Conservation (phyloP, 1,140 invertebrate genomes). For the Sycophila sp. region DNA sequence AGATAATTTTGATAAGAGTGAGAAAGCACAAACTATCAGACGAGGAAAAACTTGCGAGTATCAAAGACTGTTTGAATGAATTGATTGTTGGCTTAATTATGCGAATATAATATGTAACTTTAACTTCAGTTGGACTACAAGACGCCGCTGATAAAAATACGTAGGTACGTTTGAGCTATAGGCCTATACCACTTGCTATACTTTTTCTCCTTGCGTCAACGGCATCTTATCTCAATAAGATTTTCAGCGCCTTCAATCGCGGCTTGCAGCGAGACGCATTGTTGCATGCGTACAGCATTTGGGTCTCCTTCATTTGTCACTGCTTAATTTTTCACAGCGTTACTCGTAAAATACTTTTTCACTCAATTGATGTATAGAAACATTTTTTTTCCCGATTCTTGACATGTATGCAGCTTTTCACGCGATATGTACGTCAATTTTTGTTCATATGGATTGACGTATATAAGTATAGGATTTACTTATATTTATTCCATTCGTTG, state of each 20-base stretch:
- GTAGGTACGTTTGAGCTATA: no score
- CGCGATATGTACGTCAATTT: background rate
- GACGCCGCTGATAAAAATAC: no score
- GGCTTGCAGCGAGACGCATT: background rate
- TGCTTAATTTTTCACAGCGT: no score
- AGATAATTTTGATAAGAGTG: background rate
- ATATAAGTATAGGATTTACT: background rate
- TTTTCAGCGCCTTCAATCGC: background rate
- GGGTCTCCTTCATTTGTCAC: background rate
- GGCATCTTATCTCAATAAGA: constrained; percentile 4
- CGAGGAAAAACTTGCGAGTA: no score
- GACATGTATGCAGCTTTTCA: no score
- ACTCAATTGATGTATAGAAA: background rate
- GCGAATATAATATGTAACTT: no score
- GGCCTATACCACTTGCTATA: no score
- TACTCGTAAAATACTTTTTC: no score
- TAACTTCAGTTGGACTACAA: no score
- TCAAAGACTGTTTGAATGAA: no score
- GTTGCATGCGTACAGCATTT: background rate
- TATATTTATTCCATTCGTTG: background rate
- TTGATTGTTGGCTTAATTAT: no score
- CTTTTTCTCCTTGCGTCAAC: constrained; percentile 11
- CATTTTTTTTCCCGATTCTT: background rate
- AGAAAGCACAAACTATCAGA: no score
- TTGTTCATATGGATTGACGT: background rate